Evolutionary conservation across 2,113 vertebrate genomes (phyloP), one percentile per base, ranked within the genome.

Genomic region (Cyprinus carpio): DNA sequence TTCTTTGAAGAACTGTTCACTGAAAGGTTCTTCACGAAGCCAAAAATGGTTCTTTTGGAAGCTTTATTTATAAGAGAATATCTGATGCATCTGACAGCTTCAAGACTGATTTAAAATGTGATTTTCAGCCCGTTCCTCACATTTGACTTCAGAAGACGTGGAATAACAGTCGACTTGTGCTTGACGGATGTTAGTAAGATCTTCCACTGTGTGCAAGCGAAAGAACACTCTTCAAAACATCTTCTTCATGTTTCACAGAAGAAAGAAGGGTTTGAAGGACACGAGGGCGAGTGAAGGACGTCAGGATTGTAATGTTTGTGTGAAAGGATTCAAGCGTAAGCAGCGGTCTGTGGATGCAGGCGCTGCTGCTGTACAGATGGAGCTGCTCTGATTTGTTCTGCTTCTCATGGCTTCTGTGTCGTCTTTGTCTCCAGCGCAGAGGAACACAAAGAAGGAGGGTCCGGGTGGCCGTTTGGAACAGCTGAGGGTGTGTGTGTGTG

Each of bases 361-460:
- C 15, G 20, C 20, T 58, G 56, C 56, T 23, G 56, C 56, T n/a
- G 56, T 37, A 29, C 67, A 71, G 31, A 71, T 71, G 67, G 67
- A 25, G 72, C 40, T n/a, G 51, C 54, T 60, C 43, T 27, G 75
- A 78, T 78, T 58, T n/a, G 75, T 58, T 40, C 81, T 82, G 83
- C 72, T 58, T 51, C 49, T 51, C 49, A 4, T 51, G 49, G 49
- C 49, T 51, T 60, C 49, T 78, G 46, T 78, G 75, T 77, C 43
- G 40, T 27, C 25, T 56, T 27, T 75, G 40, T 76, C 23, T 58
- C 85, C 25, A 74, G 37, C 27, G 34, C 69, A 62, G 74, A 43
- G 40, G 58, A 86, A 89, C 75, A 90, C 88, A 91, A 90, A 90
- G 86, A 40, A 77, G 46, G 82, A 69, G 60, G 49, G 37, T 34